A percentile compares a stretch with the other conserved stretches of the same genome.
Conservation (phyloP, 2,888 invertebrate genomes). For the Scrobipalpa atriplicella region DNA sequence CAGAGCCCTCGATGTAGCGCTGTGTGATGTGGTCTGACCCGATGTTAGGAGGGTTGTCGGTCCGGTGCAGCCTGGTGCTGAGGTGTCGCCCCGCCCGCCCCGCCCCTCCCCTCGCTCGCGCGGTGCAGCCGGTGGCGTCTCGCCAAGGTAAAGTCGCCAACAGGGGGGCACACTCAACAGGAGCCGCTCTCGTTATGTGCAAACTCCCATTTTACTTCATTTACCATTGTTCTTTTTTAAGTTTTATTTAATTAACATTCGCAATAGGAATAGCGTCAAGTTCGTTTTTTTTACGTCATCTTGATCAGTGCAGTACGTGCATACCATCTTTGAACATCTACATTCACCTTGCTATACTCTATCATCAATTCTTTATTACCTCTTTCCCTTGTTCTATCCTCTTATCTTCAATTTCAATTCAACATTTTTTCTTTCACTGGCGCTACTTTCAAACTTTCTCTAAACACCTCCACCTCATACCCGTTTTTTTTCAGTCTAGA, state of each 20-base stretch:
- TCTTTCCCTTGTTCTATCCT: no score
- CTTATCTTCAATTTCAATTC: no score
- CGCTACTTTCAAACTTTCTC: no score
- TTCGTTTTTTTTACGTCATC: conserved; percentile 36
- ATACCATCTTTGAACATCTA: no score
- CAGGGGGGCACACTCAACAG: conserved; percentile 70
- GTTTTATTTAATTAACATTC: conserved; percentile 38
- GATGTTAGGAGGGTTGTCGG: conserved; percentile 71
- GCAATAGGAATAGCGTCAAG: conserved; percentile 10
- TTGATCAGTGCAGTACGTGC: neutral
- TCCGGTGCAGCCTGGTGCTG: conserved; percentile 44
- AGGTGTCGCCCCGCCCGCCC: conserved; percentile 43
- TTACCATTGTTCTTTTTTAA: conserved; percentile 51
- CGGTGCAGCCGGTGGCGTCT: conserved; percentile 46
- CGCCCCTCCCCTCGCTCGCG: conserved; percentile 36
- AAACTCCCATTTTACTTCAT: conserved; percentile 68
- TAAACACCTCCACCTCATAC: no score
- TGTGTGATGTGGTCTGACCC: conserved; percentile 78
- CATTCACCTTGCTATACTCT: no score
- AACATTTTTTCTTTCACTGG: no score
- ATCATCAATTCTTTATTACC: no score
- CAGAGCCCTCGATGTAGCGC: conserved; percentile 78
- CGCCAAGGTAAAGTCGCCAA: conserved; percentile 70
- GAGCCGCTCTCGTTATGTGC: conserved; percentile 72
- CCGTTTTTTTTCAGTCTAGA: no score